Base-by-base conservation (phyloP, 2,888 invertebrate genomes). In the Drosophila rellima region DNA sequence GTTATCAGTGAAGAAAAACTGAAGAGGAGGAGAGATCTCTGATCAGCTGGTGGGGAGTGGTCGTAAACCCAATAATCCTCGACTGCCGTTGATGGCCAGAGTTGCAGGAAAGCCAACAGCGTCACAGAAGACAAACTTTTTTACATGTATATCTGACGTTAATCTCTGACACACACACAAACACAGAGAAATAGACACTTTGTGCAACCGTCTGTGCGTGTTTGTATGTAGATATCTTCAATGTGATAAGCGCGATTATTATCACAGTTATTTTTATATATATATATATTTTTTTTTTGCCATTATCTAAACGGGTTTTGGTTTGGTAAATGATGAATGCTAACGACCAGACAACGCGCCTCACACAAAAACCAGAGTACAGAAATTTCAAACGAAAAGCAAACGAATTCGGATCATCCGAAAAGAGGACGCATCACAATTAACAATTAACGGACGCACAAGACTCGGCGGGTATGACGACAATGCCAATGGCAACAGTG, bases 181-280 rank as follows among this genome's bases (percentile, higher is more conserved):
- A 29, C 42, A 39, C 51, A 29, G 20, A 33, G 11, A 44, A 23
- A 54, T 6, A 42, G 4, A 47, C 44, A 57, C 48, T 63, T 54
- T 63, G 57, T 70, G 71, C 56, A 68, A 54, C 26, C 33, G 60
- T 44, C 66, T 64, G 60, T 68, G 76, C 31, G 57, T 67, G 72
- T 71, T 60, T 66, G 76, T 76, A 67, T 82, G 75, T 71, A 65
- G 81, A 77, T 79, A 79, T 79, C 77, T 70, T 73, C 64, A 67
- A 54, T 48, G 65, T 85, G 89, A 85, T 85, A 89, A 89, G 88
- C 79, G 64, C 68, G 89, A 89, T 84, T 80, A 81, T 83, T 87
- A 87, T 84, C 87, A 80, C 81, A 73, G 69, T 52, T 45, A 6
- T 23, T 42, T 44, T 35, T 44, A 62, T 62, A 40, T 51, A 57